Percentiles rank a stretch among this genome's conserved stretches.
Conservation (phyloP, 2,888 invertebrate species). For the Phortica okadai region DNA sequence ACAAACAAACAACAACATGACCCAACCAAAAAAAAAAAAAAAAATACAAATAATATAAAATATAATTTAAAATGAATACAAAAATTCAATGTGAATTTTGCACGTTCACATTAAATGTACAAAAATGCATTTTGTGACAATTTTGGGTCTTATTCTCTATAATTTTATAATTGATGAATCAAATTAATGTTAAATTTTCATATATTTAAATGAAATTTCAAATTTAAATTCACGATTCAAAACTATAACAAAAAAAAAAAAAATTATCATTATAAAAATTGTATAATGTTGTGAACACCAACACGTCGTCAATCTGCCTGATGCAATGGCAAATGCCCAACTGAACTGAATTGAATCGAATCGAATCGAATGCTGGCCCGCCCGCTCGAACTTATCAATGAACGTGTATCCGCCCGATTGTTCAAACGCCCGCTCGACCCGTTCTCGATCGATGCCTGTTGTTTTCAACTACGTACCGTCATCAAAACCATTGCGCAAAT, state of each 20-base stretch:
- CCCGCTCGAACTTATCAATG: not conserved
- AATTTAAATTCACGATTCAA: slow-evolving; percentile 2
- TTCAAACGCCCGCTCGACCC: slow-evolving; percentile 17
- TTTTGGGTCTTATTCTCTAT: not conserved
- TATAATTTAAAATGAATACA: not conserved
- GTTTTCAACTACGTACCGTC: slow-evolving; percentile 53
- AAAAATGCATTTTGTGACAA: slow-evolving; percentile 8
- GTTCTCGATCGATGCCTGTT: slow-evolving; percentile 9
- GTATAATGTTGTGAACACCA: not conserved
- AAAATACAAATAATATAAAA: not conserved
- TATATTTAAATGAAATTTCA: slow-evolving; percentile 14
- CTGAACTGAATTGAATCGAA: slow-evolving; percentile 5
- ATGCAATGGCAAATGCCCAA: slow-evolving; percentile 26
- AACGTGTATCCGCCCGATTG: slow-evolving; percentile 40
- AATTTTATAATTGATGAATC: not conserved
- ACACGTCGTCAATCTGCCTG: slow-evolving; percentile 21
- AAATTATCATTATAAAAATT: not conserved
- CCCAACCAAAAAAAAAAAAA: slow-evolving; percentile 3
- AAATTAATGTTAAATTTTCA: slow-evolving; percentile 4
- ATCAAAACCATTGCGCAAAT: slow-evolving; percentile 13
- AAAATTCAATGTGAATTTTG: not conserved
- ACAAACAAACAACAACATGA: not conserved
- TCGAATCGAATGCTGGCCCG: slow-evolving; percentile 2
- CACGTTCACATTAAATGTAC: not conserved
- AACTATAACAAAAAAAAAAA: slow-evolving; percentile 22